Percentiles rank a stretch among this genome's conserved stretches.
These are phyloP conservation scores for Cataglyphis albicans DNA, from an alignment of 2,888 invertebrate species.

Conservation along the genomic window DNA sequence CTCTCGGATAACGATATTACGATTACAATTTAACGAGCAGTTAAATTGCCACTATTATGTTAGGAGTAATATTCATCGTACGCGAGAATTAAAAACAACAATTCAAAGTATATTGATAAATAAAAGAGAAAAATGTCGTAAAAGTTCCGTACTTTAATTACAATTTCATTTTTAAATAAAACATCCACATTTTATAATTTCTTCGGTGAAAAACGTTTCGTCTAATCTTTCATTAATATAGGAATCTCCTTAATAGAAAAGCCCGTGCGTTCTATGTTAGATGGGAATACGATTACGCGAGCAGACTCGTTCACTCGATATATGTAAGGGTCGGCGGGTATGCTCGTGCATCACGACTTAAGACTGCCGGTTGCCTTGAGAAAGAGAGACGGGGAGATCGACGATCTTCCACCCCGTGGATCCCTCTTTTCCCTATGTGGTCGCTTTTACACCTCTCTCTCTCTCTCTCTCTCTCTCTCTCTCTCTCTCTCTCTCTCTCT, in stretches of 20 bases:
- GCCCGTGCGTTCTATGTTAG: slow-evolving; percentile 12
- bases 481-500: slow-evolving; percentile 13
- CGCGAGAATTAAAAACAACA: neutral
- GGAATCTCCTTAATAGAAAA: neutral
- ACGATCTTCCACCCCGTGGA: slow-evolving; percentile 33
- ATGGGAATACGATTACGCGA: slow-evolving; percentile 36
- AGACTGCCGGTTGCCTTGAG: slow-evolving; percentile 55
- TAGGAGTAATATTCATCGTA: neutral
- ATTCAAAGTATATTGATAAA: neutral
- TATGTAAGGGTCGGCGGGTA: slow-evolving; percentile 20
- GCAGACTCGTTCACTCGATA: slow-evolving; percentile 2
- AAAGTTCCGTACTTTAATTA: neutral
- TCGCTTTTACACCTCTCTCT: slow-evolving; percentile 42
- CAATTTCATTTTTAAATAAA: neutral
- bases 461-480: slow-evolving; percentile 45
- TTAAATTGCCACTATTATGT: neutral
- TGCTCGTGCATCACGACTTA: slow-evolving; percentile 72
- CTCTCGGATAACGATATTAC: neutral
- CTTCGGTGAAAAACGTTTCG: neutral
- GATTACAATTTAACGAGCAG: neutral
- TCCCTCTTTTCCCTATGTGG: slow-evolving; percentile 40
- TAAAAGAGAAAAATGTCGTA: neutral
- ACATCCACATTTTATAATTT: neutral
- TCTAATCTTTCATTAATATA: slow-evolving; percentile 4
- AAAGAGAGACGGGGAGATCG: slow-evolving; percentile 36